phyloP scores from a whole-genome alignment of 2,797 vertebrate species.

The Corythornis leucogaster region DNA sequence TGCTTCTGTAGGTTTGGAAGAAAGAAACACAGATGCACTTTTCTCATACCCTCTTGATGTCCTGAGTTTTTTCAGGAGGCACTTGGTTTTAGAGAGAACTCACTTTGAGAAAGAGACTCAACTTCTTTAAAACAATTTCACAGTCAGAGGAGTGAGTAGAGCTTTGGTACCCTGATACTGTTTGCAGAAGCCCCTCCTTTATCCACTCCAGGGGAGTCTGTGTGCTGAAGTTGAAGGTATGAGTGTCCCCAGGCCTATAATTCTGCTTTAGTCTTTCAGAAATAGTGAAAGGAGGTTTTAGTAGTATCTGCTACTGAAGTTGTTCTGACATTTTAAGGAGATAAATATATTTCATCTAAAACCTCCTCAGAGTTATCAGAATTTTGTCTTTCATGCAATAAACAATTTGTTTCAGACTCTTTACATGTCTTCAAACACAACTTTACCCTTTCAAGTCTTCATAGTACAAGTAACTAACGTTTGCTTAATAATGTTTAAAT shows the following conservation, averaged over 20 bases:
- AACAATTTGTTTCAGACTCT: not conserved
- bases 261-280: not conserved
- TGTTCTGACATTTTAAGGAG: not conserved
- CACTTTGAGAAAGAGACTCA: not conserved
- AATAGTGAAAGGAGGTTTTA: not conserved
- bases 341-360: not conserved
- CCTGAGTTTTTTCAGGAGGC: not conserved
- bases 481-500: not conserved
- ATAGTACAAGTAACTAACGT: not conserved
- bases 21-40: not conserved
- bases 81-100: not conserved
- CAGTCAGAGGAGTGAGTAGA: not conserved
- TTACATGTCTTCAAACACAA: not conserved
- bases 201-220: not conserved
- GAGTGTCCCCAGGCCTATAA: not conserved
- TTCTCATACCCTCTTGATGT: not conserved
- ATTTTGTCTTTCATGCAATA: not conserved
- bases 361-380: not conserved
- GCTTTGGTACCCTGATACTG: not conserved
- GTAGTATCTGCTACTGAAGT: not conserved
- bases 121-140: not conserved
- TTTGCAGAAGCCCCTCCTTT: not conserved
- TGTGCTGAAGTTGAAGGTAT: not conserved
- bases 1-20: not conserved
- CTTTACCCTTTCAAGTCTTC: not conserved